Percentiles rank a stretch among this genome's conserved stretches.
Conservation (phyloP, 2,888 invertebrate species). For the Mythimna ferrago region DNA sequence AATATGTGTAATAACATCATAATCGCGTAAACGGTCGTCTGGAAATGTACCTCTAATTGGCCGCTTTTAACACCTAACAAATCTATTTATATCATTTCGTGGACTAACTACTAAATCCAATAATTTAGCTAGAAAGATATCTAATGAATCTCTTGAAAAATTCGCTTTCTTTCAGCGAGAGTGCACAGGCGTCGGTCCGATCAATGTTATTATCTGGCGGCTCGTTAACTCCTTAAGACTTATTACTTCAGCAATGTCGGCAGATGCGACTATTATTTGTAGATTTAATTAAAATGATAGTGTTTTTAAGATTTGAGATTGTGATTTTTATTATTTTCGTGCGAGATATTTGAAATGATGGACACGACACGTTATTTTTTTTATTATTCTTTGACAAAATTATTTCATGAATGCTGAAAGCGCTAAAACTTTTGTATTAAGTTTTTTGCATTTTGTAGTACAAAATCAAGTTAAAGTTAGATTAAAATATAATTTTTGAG, state of each 20-base stretch:
- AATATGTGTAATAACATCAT: too few relatives aligned
- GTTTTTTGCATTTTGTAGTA: background rate
- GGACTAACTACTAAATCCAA: background rate
- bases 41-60: too few relatives aligned
- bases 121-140: background rate
- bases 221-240: conserved; percentile 38
- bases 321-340: background rate
- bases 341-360: background rate
- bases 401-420: background rate
- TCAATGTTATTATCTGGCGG: conserved; percentile 29
- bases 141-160: conserved; percentile 18
- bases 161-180: conserved; percentile 41
- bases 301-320: conserved; percentile 11
- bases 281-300: conserved; percentile 39
- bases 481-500: too few relatives aligned
- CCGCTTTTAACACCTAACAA: too few relatives aligned
- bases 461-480: too few relatives aligned
- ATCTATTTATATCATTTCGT: too few relatives aligned
- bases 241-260: conserved; percentile 16
- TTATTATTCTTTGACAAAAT: background rate
- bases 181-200: conserved; percentile 10
- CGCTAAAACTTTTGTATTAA: too few relatives aligned
- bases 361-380: background rate
- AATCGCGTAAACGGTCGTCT: too few relatives aligned
- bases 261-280: conserved; percentile 4